Percentiles rank a stretch among this genome's conserved stretches.
Conservation (phyloP, 1,140 invertebrate genomes). For the Ceratosolen solmsi region DNA sequence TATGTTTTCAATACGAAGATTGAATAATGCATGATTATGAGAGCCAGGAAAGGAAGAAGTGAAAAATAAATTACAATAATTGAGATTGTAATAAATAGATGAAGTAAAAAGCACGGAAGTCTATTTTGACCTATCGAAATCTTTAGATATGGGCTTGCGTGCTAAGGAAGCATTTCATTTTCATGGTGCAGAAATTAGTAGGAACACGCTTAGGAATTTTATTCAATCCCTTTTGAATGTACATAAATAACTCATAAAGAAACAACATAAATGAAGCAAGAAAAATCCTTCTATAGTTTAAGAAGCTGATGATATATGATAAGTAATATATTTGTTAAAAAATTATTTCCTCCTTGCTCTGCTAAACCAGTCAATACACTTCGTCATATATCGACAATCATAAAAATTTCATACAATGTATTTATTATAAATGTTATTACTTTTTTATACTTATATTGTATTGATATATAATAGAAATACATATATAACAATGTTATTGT, state of each 20-base stretch:
- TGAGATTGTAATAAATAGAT: slow-evolving; percentile 9
- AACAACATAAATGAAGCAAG: too few relatives aligned
- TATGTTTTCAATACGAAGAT: neutral
- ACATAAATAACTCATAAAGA: neutral
- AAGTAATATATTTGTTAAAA: neutral
- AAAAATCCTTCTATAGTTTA: neutral
- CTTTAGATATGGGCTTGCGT: slow-evolving; percentile 46
- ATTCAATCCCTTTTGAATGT: slow-evolving; percentile 10
- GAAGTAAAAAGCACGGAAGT: neutral
- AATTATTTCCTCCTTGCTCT: too few relatives aligned
- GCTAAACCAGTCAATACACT: neutral
- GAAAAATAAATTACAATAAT: slow-evolving; percentile 28
- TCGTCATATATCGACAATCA: neutral
- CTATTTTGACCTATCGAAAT: neutral
- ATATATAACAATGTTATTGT: too few relatives aligned
- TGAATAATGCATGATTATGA: neutral
- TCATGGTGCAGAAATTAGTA: slow-evolving; percentile 46
- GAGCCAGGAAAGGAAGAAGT: neutral
- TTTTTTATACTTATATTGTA: too few relatives aligned
- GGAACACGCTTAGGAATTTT: slow-evolving; percentile 42
- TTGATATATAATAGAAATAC: too few relatives aligned
- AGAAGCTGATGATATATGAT: neutral
- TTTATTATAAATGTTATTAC: too few relatives aligned
- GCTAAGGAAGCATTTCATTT: slow-evolving; percentile 40
- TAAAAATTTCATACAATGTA: neutral